Conservation (phyloP, 2,113 vertebrate species). For the Tapirus terrestris region DNA sequence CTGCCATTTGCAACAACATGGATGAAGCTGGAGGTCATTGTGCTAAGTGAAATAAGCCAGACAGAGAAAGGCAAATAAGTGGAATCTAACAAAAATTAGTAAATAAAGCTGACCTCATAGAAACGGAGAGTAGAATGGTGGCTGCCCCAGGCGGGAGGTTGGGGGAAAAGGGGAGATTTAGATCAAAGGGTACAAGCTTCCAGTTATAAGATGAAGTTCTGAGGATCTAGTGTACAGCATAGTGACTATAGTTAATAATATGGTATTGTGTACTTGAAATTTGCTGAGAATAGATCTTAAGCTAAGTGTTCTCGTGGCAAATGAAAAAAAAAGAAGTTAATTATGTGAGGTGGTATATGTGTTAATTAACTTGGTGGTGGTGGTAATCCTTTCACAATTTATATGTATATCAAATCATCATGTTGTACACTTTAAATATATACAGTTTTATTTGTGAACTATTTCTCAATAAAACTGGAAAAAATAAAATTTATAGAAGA, state of each 20-base stretch:
- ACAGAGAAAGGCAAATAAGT: too few relatives aligned
- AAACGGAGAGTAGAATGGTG: background rate
- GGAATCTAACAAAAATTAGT: too few relatives aligned
- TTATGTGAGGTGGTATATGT: background rate
- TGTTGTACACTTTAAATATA: background rate
- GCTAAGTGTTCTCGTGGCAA: background rate
- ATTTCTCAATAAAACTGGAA: background rate
- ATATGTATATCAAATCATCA: background rate
- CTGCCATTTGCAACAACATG: too few relatives aligned
- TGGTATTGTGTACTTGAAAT: background rate
- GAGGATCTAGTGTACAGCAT: background rate
- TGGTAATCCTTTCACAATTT: background rate
- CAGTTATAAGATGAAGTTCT: background rate
- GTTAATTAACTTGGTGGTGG: background rate
- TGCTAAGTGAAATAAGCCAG: too few relatives aligned
- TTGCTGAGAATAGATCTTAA: background rate
- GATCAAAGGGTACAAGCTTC: background rate
- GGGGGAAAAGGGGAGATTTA: background rate
- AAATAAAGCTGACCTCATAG: background rate
- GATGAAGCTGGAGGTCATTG: too few relatives aligned
- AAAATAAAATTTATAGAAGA: background rate
- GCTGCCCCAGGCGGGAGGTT: accelerated
- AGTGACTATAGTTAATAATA: background rate
- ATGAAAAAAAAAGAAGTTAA: background rate
- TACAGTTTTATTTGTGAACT: background rate